Percentiles rank a stretch among this genome's conserved stretches.
Conservation (phyloP, 2,113 vertebrate genomes). For the Athene cunicularia region DNA sequence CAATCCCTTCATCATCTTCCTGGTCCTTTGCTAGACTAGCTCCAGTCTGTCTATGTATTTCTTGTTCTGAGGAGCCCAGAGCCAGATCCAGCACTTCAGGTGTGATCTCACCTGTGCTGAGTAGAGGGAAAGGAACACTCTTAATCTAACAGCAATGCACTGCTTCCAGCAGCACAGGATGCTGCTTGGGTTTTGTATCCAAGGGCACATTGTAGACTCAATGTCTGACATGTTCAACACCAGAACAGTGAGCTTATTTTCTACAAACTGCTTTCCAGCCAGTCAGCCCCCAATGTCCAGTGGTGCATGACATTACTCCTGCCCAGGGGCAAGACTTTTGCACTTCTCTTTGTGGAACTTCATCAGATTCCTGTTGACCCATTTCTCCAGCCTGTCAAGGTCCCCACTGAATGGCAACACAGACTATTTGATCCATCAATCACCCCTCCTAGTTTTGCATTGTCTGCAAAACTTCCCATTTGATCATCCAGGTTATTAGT, state of each 20-base stretch:
- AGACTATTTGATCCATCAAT: background rate
- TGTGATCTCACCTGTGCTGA: background rate
- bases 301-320: background rate
- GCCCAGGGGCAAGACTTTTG: background rate
- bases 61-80: background rate
- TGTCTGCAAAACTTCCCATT: background rate
- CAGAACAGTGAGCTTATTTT: background rate
- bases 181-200: background rate
- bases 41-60: background rate
- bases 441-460: background rate
- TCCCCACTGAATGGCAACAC: background rate
- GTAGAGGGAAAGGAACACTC: background rate
- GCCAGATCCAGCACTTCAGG: background rate
- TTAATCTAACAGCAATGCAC: accelerated
- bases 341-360: background rate
- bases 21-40: background rate
- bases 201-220: background rate
- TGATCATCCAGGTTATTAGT: background rate
- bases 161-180: background rate
- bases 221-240: background rate
- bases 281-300: background rate
- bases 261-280: background rate
- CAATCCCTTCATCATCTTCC: background rate
- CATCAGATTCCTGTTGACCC: background rate
- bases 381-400: background rate